Percentiles rank a stretch among this genome's conserved stretches.
phyloP scores from a whole-genome alignment of 2,797 vertebrate genomes.

The Hippocampus kuda region DNA sequence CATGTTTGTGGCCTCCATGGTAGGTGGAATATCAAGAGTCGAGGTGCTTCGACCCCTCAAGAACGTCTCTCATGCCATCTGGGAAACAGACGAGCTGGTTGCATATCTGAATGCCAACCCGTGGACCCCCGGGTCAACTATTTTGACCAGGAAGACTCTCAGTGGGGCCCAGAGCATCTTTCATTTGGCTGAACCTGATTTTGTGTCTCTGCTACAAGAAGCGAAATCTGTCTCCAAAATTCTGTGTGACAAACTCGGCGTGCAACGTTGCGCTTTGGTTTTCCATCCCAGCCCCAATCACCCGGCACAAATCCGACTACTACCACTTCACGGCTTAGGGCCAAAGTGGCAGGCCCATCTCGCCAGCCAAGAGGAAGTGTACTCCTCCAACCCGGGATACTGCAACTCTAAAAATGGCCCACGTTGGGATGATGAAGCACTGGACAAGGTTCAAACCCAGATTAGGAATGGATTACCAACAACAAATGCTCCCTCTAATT shows the following conservation, averaged over 20 bases:
- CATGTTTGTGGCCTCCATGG: slow-evolving; percentile 68
- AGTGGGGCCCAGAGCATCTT: slow-evolving; percentile 65
- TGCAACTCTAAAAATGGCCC: slow-evolving; percentile 68
- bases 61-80: slow-evolving; percentile 58
- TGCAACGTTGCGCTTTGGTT: slow-evolving; percentile 66
- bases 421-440: slow-evolving; percentile 47
- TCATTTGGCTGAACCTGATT: slow-evolving; percentile 54
- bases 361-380: slow-evolving; percentile 57
- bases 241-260: slow-evolving; percentile 56
- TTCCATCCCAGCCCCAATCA: slow-evolving; percentile 47
- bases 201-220: slow-evolving; percentile 53
- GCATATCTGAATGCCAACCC: slow-evolving; percentile 65
- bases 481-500: slow-evolving; percentile 58
- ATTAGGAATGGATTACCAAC: slow-evolving; percentile 60
- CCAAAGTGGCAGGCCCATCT: slow-evolving; percentile 59
- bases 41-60: slow-evolving; percentile 63
- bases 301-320: slow-evolving; percentile 56
- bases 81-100: slow-evolving; percentile 68
- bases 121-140: slow-evolving; percentile 65
- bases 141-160: slow-evolving; percentile 59
- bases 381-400: slow-evolving; percentile 56
- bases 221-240: slow-evolving; percentile 58
- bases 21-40: slow-evolving; percentile 47
- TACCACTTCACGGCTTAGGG: slow-evolving; percentile 66
- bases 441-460: slow-evolving; percentile 54